These are phyloP conservation scores for Mus spretus DNA, from an alignment of 2,797 vertebrate genomes.

Conservation along the genomic window DNA sequence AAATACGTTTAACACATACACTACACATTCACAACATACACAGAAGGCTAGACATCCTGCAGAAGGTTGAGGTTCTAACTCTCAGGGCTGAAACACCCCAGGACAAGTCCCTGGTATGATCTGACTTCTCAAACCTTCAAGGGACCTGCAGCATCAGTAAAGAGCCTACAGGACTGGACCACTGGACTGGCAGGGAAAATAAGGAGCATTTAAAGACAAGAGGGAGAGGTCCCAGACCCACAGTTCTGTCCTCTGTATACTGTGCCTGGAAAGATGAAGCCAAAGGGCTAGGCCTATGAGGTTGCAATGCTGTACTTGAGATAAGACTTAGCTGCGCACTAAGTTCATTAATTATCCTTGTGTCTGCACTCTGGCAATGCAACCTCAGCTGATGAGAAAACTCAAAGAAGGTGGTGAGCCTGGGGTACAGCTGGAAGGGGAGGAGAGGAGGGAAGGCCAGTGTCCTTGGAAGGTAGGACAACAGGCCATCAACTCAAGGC, in stretches of 20 bases:
- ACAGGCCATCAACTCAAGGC: not conserved
- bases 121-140: not conserved
- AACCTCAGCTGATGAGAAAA: constrained; percentile 78
- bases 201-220: accelerated
- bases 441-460: constrained; percentile 23
- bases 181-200: not conserved
- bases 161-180: accelerated
- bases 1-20: not conserved
- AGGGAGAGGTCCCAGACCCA: no score
- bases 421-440: not conserved
- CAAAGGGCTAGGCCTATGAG: not conserved
- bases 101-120: accelerated
- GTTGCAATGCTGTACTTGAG: not conserved
- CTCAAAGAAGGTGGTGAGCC: constrained; percentile 26
- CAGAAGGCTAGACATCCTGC: not conserved
- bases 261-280: not conserved
- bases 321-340: not conserved
- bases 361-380: constrained; percentile 6
- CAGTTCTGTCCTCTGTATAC: not conserved
- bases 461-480: not conserved
- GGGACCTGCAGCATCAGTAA: not conserved
- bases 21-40: not conserved
- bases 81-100: accelerated
- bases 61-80: not conserved
- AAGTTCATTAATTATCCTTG: not conserved